Base-by-base conservation (phyloP, 2,888 invertebrate species). In the Mythimna impura region DNA sequence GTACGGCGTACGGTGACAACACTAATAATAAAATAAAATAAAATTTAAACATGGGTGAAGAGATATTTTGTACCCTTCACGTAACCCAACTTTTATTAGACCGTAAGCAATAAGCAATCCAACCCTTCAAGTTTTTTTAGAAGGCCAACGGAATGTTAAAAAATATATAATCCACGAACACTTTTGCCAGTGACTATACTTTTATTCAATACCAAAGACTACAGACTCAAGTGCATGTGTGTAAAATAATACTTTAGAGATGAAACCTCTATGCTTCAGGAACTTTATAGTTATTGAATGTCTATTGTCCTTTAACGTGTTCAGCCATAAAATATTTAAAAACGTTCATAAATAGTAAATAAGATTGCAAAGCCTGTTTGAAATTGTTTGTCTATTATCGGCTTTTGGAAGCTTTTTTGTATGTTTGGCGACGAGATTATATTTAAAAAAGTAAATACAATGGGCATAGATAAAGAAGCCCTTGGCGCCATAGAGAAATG, bases 261-360 rank as follows among this genome's bases (percentile, higher is more conserved):
- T 77, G 62, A 73, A 75, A 78, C 72, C 71, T 71, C 67, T 60
- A 73, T 67, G 75, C 68, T 78, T 71, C 69, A 76, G 65, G 52
- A 77, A 81, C 73, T 86, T 85, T 85, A 85, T 85, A 71, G 76
- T 72, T 78, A 80, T 85, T 76, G 71, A 80, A 80, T 73, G 36
- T 72, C 69, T 68, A 73, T 78, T 73, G 76, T 75, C 70, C 64
- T 82, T 57, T 65, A 66, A 47, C 70, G 64, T 68, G 40, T 71
- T 47, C 62, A 67, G 47, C 64, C 69, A 76, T 80, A 76, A 83
- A 81, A 81, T 60, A 68, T 76, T 81, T 67, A 10, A 73, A 85
- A 83, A 81, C 61, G 40, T 66, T 78, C 66, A 62, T 74, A 65
- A 73, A 77, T 83, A 66, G 60, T 63, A 67, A 62, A 71, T 58